Conservation (phyloP, 1,140 invertebrate species). For the Drosophila equinoxialis region DNA sequence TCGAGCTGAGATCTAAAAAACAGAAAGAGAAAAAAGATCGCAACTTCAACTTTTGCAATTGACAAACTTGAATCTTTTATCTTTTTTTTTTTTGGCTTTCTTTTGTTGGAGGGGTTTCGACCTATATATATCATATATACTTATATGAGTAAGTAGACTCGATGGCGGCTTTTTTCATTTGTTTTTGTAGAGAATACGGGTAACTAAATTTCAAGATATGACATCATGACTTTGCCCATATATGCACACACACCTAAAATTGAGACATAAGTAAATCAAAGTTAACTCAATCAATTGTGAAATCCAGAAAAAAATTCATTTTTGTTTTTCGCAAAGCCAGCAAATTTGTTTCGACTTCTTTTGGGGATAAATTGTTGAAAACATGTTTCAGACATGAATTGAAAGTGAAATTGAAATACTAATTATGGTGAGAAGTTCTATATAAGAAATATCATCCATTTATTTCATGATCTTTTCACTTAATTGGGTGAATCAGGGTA, state of each 20-base stretch:
- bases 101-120: slow-evolving; percentile 29
- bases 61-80: slow-evolving; percentile 48
- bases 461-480: too few relatives aligned
- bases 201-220: slow-evolving; percentile 37
- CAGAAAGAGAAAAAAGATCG: slow-evolving; percentile 18
- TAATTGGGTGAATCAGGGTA: too few relatives aligned
- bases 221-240: slow-evolving; percentile 51
- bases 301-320: slow-evolving; percentile 9
- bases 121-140: slow-evolving; percentile 52
- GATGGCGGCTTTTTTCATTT: slow-evolving; percentile 37
- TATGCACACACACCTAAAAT: slow-evolving; percentile 46
- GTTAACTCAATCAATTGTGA: slow-evolving; percentile 43
- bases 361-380: not conserved
- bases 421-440: too few relatives aligned
- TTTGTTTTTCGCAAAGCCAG: not conserved
- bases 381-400: not conserved
- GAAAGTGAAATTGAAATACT: not conserved
- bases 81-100: slow-evolving; percentile 18
- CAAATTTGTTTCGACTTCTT: not conserved
- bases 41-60: slow-evolving; percentile 54
- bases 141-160: slow-evolving; percentile 43
- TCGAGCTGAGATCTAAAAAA: slow-evolving; percentile 24
- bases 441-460: too few relatives aligned
- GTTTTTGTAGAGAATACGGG: slow-evolving; percentile 45
- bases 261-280: slow-evolving; percentile 57